Evolutionary conservation across 2,888 invertebrate species (phyloP), one percentile per base, ranked within the genome.

Genomic region (Gisinianus flammeolus): DNA sequence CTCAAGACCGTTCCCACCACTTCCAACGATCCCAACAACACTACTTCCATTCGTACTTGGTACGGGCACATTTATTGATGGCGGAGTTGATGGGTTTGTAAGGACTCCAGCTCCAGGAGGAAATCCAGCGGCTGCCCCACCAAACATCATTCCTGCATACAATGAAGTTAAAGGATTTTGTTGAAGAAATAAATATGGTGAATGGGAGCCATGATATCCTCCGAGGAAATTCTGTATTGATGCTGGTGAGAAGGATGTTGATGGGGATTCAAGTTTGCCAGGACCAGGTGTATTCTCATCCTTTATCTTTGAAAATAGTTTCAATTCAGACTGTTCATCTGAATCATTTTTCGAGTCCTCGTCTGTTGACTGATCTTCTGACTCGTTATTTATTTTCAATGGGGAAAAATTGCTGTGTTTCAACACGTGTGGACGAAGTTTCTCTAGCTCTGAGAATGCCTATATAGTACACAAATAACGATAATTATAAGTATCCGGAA

Each of bases 361-460:
- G n/a, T 83, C 83, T 0, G 80, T 82, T 22, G 81, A 83, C 1
- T 79, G 81, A 28, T 67, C 78, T n/a, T 84, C 83, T 10, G 84
- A 83, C 33, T 81, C 79, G n/a, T 83, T 82, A 4, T 74, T 76
- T 54, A 78, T 72, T 78, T 84, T 85, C 54, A 80, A 22, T 0
- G 83, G 82, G 24, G 85, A 83, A 44, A 85, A 82, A 30, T 90
- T 89, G 83, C 90, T 91, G 86, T 93, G 93, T 85, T 93, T 93
- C 22, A 91, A 89, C 52, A 93, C 90, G 87, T 93, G 93, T 0
- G 91, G 89, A 33, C 91, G 89, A 66, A 93, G 87, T 76, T 91
- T 89, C 78, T 91, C 91, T 73, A 91, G 87, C 84, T 93, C 92
- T n/a, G 92, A 92, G 86, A 92, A 93, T 0, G 92, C 92, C 88